phyloP scores from a whole-genome alignment of 2,113 vertebrate genomes.

The Phycodurus eques region DNA sequence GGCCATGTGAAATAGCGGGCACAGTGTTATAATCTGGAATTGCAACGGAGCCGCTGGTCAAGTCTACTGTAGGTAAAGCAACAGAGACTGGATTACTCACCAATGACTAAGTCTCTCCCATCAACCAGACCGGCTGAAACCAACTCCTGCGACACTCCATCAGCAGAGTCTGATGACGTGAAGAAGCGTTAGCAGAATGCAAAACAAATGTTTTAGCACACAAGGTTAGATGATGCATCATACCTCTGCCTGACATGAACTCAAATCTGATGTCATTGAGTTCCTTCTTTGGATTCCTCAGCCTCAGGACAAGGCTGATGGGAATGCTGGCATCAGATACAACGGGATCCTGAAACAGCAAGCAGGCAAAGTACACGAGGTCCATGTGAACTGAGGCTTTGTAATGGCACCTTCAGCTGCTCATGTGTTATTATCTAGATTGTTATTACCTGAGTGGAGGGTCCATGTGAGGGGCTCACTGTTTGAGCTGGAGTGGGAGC shows the following conservation, averaged over 20 bases:
- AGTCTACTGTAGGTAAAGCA: neutral
- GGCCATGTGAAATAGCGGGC: too few species aligned
- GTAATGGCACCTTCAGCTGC: neutral
- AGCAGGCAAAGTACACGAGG: neutral
- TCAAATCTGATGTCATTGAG: slow-evolving; percentile 98
- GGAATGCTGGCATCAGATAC: slow-evolving; percentile 75
- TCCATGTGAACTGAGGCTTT: neutral
- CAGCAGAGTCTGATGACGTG: slow-evolving; percentile 85
- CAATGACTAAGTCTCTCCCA: slow-evolving; percentile 94
- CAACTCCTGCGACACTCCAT: slow-evolving; percentile 97
- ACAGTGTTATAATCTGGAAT: too few species aligned
- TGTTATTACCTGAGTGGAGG: slow-evolving; percentile 64
- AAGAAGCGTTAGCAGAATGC: neutral
- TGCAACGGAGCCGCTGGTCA: too few species aligned
- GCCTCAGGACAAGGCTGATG: slow-evolving; percentile 90
- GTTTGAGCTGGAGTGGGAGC: slow-evolving; percentile 46
- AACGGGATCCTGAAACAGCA: slow-evolving; percentile 66
- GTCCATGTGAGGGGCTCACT: slow-evolving; percentile 68
- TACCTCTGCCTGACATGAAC: slow-evolving; percentile 97
- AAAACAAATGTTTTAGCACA: neutral
- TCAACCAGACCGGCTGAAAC: slow-evolving; percentile 97
- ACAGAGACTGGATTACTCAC: slow-evolving; percentile 65
- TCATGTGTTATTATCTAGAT: neutral
- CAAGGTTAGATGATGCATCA: neutral
- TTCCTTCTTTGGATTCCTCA: slow-evolving; percentile 98